Conservation (phyloP, 2,797 vertebrate genomes). For the Pempheris klunzingeri region DNA sequence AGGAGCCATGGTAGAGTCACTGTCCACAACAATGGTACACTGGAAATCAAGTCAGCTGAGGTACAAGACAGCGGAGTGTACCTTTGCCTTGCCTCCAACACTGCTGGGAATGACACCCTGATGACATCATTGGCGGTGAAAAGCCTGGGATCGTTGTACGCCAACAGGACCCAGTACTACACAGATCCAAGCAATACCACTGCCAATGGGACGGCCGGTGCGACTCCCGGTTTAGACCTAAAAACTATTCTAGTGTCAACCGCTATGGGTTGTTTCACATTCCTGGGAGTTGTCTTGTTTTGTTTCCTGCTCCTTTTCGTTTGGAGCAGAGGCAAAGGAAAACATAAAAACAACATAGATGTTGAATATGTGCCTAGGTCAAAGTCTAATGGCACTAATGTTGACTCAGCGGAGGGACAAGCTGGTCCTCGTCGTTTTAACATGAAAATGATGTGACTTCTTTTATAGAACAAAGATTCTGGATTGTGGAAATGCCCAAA, state of each 20-base stretch:
- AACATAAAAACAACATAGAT: constrained; percentile 99
- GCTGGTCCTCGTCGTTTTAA: constrained; percentile 94
- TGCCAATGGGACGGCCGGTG: constrained; percentile 92
- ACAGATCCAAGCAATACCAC: constrained; percentile 94
- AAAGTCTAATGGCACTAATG: constrained; percentile 89
- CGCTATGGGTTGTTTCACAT: constrained; percentile 99
- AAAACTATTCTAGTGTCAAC: constrained; percentile 99
- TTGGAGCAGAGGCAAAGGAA: constrained; percentile 99
- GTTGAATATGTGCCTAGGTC: constrained; percentile 97
- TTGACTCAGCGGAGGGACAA: constrained; percentile 93
- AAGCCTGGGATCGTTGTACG: constrained; percentile 96
- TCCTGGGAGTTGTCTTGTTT: constrained; percentile 99
- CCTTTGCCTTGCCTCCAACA: constrained; percentile 94
- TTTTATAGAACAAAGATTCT: constrained; percentile 64
- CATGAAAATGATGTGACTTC: constrained; percentile 99
- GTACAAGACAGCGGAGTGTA: constrained; percentile 96
- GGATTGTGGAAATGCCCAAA: constrained; percentile 72
- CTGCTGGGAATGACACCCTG: constrained; percentile 96
- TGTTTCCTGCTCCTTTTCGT: constrained; percentile 99
- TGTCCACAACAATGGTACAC: constrained; percentile 93
- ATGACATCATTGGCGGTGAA: constrained; percentile 95
- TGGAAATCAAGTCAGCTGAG: constrained; percentile 96
- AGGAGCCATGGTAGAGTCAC: constrained; percentile 94
- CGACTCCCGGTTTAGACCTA: constrained; percentile 95
- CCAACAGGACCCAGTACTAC: constrained; percentile 99